Evolutionary conservation across 2,797 vertebrate genomes (phyloP), one percentile per base, ranked within the genome.

Genomic region (Poeciliopsis presidionis): DNA sequence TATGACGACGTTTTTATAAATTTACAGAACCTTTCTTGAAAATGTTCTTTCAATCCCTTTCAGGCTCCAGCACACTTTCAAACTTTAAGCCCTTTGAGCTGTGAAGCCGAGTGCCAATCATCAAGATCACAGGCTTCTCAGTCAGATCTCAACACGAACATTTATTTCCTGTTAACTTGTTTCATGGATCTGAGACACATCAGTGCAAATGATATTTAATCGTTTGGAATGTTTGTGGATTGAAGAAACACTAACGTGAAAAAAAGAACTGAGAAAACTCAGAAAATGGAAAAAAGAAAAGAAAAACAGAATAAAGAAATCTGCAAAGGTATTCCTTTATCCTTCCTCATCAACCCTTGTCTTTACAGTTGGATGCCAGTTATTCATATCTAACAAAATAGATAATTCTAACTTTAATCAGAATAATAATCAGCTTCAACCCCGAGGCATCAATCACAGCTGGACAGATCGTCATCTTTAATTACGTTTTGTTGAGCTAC

Each of bases 381-480:
- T 30, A 39, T 53, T 80, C 28, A 55, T 78, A 55, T 45, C 14
- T 28, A 28, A 53, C 72, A 59, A 51, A 53, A 80, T 49, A 16
- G 47, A 88, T 86, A 25, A 45, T 5, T 33, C 12, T 59, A 41
- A 46, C 46, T 67, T 79, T 67, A 80, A 81, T 83, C 71, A 74
- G 70, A 77, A 81, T 25, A 49, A 82, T 70, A 57, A 82, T 78
- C 7, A 69, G 75, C 41, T 41, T 36, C 12, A 65, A 61, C 18
- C 81, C 45, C 55, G 41, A 51, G 33, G 71, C 46, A 71, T 86
- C 81, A 79, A 22, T 80, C 75, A 78, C 57, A 65, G 36, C 16
- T 46, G 78, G 45, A 45, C 59, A 78, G 69, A 81, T 81, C 74
- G 69, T 75, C 59, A 75, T 86, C 81, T 79, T 77, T 88, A 83